phyloP scores from a whole-genome alignment of 1,140 invertebrate species.

The Achroia grisella region DNA sequence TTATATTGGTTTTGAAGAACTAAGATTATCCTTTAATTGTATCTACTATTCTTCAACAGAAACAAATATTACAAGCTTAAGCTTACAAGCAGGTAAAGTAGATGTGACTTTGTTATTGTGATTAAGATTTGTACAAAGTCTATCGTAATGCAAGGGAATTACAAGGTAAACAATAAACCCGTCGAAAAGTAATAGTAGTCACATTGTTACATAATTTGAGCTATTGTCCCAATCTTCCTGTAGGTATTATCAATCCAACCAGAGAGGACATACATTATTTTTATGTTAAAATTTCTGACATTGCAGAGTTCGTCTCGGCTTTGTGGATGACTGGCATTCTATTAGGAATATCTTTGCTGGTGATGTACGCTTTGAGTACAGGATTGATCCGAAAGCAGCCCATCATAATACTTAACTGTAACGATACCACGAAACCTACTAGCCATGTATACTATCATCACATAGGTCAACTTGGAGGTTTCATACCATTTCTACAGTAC shows the following conservation, averaged over 20 bases:
- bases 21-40: no score
- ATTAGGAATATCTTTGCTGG: slow-evolving; percentile 44
- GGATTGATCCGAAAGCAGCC: slow-evolving; percentile 35
- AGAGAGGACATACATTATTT: background rate
- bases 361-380: slow-evolving; percentile 45
- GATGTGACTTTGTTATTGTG: no score
- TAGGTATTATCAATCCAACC: background rate
- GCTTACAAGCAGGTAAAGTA: no score
- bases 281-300: background rate
- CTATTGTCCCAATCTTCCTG: no score
- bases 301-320: slow-evolving; percentile 54
- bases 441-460: slow-evolving; percentile 47
- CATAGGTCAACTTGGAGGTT: slow-evolving; percentile 27
- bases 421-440: slow-evolving; percentile 27
- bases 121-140: no score
- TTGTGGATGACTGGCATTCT: slow-evolving; percentile 56
- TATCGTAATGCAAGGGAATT: no score
- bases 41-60: no score
- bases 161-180: no score
- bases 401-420: slow-evolving; percentile 37
- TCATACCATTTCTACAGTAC: slow-evolving; percentile 29
- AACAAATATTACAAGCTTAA: no score
- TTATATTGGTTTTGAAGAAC: no score
- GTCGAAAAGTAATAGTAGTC: no score
- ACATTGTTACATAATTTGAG: no score